Conservation (phyloP, 2,113 vertebrate species). For the Theristicus caerulescens region DNA sequence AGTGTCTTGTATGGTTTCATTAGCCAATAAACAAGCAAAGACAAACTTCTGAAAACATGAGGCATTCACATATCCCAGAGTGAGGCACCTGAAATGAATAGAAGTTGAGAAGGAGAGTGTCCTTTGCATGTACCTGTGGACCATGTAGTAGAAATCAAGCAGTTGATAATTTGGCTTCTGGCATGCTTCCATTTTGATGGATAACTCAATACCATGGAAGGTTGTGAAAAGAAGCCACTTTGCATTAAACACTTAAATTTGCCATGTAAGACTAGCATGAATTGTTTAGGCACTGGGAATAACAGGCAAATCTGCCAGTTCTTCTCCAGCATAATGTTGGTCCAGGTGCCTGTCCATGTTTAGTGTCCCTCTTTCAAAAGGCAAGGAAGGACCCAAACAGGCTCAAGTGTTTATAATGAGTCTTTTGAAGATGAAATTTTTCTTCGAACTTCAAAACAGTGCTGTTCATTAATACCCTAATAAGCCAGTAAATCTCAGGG, state of each 20-base stretch:
- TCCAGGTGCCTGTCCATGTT: neutral
- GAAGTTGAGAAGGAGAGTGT: neutral
- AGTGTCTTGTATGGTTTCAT: neutral
- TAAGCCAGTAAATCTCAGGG: neutral
- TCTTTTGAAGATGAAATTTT: neutral
- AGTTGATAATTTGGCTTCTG: conserved; percentile 38
- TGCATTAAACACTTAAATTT: conserved; percentile 27
- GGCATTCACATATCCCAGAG: neutral
- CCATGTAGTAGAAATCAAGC: neutral
- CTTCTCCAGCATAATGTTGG: neutral
- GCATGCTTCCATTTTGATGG: neutral
- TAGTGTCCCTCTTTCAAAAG: neutral
- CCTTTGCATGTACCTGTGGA: neutral
- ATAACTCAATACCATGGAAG: conserved; percentile 22
- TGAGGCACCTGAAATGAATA: neutral
- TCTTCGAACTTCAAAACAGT: neutral
- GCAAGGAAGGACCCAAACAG: neutral
- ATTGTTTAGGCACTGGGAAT: neutral
- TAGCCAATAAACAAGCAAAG: neutral
- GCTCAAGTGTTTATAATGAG: neutral
- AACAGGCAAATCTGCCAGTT: neutral
- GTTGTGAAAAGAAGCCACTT: neutral
- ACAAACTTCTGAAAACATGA: neutral
- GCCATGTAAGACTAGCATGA: conserved; percentile 3
- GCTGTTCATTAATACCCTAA: neutral